Percentiles rank a stretch among this genome's conserved stretches.
Conservation (phyloP, 2,113 vertebrate genomes). For the Chlorodrepanis virens region DNA sequence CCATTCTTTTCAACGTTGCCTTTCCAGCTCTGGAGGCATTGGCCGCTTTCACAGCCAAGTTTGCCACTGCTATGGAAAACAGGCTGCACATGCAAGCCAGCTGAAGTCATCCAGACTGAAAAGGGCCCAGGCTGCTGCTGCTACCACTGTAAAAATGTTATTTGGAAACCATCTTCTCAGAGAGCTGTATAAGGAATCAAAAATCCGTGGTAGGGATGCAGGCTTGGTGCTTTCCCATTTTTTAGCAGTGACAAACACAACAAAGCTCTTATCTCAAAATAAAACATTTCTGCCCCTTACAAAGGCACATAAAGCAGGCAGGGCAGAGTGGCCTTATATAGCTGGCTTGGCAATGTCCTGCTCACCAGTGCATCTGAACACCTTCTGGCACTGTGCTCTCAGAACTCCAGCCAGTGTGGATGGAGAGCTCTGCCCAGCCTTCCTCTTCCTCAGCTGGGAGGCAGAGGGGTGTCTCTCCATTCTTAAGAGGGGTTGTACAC, state of each 20-base stretch:
- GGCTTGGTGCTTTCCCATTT: neutral
- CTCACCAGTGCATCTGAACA: neutral
- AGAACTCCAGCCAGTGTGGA: neutral
- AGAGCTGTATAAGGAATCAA: conserved; percentile 43
- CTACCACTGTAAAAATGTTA: conserved; percentile 34
- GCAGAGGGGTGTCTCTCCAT: neutral
- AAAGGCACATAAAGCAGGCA: neutral
- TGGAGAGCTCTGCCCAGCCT: neutral
- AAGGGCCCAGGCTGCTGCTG: conserved; percentile 19
- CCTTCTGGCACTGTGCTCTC: neutral
- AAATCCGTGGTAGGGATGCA: neutral
- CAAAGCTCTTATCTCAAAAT: neutral
- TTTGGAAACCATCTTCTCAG: conserved; percentile 53
- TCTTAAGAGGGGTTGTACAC: neutral
- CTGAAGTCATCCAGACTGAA: conserved; percentile 61
- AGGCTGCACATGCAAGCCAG: conserved; percentile 52
- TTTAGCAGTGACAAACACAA: neutral
- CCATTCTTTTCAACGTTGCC: conserved; percentile 25
- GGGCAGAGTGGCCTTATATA: neutral
- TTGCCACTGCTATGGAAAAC: conserved; percentile 71
- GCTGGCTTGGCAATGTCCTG: neutral
- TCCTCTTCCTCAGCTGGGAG: neutral
- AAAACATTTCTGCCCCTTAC: neutral
- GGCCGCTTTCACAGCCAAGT: conserved; percentile 72
- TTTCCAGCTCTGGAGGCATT: conserved; percentile 59